These are phyloP conservation scores for Ernsta delagoae DNA, from an alignment of 2,888 invertebrate genomes.

Conservation along the genomic window DNA sequence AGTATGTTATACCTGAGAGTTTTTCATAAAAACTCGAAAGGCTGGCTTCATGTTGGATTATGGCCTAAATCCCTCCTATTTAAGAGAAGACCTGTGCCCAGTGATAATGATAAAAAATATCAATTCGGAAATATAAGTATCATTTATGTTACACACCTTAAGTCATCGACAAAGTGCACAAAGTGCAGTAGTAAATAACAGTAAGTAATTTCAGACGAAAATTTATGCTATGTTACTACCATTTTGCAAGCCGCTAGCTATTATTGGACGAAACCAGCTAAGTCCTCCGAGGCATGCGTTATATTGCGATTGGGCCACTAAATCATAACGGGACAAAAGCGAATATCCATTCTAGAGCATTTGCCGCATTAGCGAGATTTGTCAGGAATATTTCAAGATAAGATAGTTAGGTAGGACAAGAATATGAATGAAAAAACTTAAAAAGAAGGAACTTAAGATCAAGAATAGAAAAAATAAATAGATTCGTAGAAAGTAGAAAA, in stretches of 20 bases:
- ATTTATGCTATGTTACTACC: slow-evolving; percentile 11
- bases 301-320: slow-evolving; percentile 43
- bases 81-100: too few relatives aligned
- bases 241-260: slow-evolving; percentile 14
- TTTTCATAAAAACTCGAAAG: too few relatives aligned
- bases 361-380: slow-evolving; percentile 12
- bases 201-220: slow-evolving; percentile 3
- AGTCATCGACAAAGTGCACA: too few relatives aligned
- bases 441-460: too few relatives aligned
- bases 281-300: slow-evolving; percentile 43
- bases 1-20: too few relatives aligned
- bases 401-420: background rate
- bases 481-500: too few relatives aligned
- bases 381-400: slow-evolving; percentile 5
- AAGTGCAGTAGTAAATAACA: background rate
- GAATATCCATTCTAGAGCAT: slow-evolving; percentile 11
- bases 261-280: slow-evolving; percentile 26
- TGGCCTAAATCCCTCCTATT: too few relatives aligned
- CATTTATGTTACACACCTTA: too few relatives aligned
- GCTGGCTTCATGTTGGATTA: too few relatives aligned
- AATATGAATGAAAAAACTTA: too few relatives aligned
- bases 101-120: too few relatives aligned
- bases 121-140: background rate
- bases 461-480: too few relatives aligned
- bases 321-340: slow-evolving; percentile 24